These are phyloP conservation scores for Liasis olivaceus DNA, from an alignment of 2,797 vertebrate species.

Conservation along the genomic window DNA sequence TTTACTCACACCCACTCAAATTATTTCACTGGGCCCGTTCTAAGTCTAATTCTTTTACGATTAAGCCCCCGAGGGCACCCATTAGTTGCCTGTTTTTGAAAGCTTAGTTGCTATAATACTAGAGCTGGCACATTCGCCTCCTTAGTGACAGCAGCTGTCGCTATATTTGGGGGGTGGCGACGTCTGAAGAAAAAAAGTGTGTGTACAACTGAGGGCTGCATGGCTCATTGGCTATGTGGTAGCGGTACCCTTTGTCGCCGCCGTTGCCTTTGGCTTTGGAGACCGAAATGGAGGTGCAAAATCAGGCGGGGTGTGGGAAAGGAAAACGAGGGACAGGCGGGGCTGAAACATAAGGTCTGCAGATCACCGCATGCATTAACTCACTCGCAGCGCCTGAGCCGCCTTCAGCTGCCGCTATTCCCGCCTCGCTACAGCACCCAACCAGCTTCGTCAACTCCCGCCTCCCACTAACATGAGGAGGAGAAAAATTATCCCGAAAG, in stretches of 20 bases:
- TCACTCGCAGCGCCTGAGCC: conserved; percentile 42
- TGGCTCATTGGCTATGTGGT: not conserved
- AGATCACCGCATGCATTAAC: conserved; percentile 63
- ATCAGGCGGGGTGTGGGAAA: conserved; percentile 28
- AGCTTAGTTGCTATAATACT: not conserved
- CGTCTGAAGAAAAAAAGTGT: not conserved
- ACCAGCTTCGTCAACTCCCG: not conserved
- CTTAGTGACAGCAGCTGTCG: not conserved
- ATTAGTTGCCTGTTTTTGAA: not conserved
- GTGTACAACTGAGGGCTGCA: not conserved
- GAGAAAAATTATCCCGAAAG: not conserved
- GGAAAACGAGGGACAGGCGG: conserved; percentile 60
- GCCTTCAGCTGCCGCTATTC: conserved; percentile 18
- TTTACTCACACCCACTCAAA: not conserved
- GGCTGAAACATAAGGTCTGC: conserved; percentile 64
- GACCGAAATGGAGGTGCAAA: conserved; percentile 60
- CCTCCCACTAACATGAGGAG: not conserved
- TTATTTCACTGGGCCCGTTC: not conserved
- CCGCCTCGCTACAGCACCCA: conserved; percentile 14
- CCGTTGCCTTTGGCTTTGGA: conserved; percentile 64
- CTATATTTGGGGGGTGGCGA: not conserved
- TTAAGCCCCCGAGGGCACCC: not conserved
- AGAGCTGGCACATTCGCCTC: not conserved
- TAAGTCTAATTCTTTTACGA: not conserved
- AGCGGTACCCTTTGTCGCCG: not conserved